Conservation (phyloP, 2,888 invertebrate species). For the Copidosoma aretas region DNA sequence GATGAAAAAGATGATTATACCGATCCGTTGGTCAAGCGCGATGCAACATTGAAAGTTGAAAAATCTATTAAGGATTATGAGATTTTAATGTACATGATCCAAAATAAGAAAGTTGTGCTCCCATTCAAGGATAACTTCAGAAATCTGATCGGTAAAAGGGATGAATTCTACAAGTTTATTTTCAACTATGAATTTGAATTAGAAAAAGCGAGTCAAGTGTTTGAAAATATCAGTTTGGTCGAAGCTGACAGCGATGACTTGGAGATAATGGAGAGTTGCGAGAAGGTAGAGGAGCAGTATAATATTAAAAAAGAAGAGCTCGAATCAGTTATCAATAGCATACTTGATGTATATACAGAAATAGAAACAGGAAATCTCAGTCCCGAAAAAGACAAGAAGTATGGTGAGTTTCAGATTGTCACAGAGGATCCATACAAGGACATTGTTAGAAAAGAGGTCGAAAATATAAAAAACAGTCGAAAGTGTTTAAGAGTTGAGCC, state of each 20-base stretch:
- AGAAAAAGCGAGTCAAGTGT: background rate
- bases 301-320: too few species aligned
- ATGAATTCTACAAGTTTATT: background rate
- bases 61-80: background rate
- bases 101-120: background rate
- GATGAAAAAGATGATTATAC: background rate
- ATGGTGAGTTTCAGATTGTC: background rate
- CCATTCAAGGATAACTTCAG: background rate
- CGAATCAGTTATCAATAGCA: too few species aligned
- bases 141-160: background rate
- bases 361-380: background rate
- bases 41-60: background rate
- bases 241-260: background rate
- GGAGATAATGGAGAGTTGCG: background rate
- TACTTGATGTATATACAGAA: too few species aligned
- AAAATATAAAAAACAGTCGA: too few species aligned
- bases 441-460: slow-evolving; percentile 14
- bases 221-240: background rate
- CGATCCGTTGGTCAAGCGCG: background rate
- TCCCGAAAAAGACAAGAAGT: background rate
- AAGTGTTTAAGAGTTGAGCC: too few species aligned
- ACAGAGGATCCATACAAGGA: slow-evolving; percentile 27
- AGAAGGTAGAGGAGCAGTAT: background rate
- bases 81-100: background rate
- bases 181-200: background rate